phyloP scores from a whole-genome alignment of 2,797 vertebrate genomes.

The Buphagus erythrorhynchus region DNA sequence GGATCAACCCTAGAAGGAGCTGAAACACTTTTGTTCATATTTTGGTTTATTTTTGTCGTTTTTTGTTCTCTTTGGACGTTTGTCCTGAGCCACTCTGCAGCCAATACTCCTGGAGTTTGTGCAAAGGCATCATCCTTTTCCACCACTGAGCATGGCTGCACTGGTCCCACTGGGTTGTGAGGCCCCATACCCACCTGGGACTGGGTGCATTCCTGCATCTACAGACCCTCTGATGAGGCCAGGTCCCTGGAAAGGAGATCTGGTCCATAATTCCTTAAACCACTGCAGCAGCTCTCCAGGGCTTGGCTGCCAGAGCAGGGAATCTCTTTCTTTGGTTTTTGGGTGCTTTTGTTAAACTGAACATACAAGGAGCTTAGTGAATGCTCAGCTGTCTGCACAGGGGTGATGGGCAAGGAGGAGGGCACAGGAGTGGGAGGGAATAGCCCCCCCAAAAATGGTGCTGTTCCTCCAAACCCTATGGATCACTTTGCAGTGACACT shows the following conservation, averaged over 20 bases:
- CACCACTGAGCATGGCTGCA: accelerated
- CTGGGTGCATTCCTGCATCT: background rate
- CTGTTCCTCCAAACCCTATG: background rate
- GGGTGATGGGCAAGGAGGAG: background rate
- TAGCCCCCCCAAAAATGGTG: background rate
- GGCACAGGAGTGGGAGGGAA: background rate
- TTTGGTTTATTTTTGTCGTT: background rate
- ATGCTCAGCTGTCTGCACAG: accelerated
- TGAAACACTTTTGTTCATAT: background rate
- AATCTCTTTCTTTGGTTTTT: background rate
- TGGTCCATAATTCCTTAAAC: background rate
- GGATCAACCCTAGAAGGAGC: background rate
- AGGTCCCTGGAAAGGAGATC: background rate
- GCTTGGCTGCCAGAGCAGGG: background rate
- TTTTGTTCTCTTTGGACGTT: background rate
- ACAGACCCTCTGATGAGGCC: background rate
- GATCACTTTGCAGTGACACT: constrained; percentile 31
- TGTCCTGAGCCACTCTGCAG: background rate
- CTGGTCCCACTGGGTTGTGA: background rate
- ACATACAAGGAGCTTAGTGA: background rate
- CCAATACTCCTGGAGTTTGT: accelerated
- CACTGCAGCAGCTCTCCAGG: accelerated
- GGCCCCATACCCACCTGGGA: accelerated
- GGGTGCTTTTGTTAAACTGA: background rate
- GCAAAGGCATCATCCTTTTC: background rate